Evolutionary conservation across 2,113 vertebrate genomes (phyloP).

Genomic region (Thinocorus orbignyianus): DNA sequence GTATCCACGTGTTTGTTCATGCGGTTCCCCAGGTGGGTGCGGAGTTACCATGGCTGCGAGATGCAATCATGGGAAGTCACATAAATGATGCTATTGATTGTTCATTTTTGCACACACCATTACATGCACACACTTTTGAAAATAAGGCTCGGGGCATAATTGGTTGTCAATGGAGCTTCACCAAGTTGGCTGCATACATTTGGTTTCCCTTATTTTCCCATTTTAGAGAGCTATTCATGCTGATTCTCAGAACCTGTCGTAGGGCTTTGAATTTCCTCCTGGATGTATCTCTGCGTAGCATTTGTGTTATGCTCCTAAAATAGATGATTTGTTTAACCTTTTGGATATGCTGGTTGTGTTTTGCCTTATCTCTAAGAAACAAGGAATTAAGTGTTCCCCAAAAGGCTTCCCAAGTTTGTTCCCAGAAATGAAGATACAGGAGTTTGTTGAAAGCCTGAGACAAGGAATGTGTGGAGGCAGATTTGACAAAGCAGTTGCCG

Average conservation of each 20-base stretch:
- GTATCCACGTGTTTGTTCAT: background rate
- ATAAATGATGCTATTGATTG: conserved; percentile 16
- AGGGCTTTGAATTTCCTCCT: background rate
- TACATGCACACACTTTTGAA: conserved; percentile 14
- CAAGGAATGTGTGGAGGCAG: background rate
- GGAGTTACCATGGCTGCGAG: conserved; percentile 35
- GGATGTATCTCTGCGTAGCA: background rate
- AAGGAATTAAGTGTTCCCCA: background rate
- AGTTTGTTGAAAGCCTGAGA: background rate
- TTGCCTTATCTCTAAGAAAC: background rate
- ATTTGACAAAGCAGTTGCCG: background rate
- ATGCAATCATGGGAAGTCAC: background rate
- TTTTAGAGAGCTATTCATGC: background rate
- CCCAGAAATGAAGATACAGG: background rate
- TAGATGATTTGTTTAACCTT: background rate
- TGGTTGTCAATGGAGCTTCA: conserved; percentile 48
- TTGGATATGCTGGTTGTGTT: background rate
- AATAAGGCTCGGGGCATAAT: background rate
- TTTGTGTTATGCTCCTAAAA: background rate
- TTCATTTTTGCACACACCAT: conserved; percentile 50
- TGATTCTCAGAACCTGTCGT: background rate
- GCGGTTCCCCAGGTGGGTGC: background rate
- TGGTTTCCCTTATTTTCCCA: background rate
- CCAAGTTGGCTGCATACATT: background rate
- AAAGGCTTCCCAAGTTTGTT: background rate